Base-by-base conservation (phyloP, 2,113 vertebrate genomes). In the Oncorhynchus kisutch region DNA sequence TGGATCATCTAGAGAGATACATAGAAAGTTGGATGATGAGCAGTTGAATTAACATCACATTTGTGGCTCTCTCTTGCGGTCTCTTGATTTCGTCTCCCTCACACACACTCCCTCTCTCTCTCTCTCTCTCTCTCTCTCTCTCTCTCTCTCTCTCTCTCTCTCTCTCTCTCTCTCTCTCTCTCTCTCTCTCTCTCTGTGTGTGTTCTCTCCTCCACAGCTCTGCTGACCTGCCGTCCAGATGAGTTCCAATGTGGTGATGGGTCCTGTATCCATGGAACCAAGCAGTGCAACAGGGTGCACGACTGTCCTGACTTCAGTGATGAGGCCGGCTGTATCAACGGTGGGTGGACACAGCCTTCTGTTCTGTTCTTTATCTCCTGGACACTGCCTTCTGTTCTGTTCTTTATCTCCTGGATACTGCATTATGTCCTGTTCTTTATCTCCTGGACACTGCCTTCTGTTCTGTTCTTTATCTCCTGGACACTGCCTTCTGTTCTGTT, bases 221-320 rank as follows among this genome's bases (percentile, higher is more conserved):
- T 96, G 84, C 93, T 96, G 70, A 96, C 96, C 12, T 99, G 97
- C 85, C 92, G 81, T 16, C 96, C 94, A 0, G 96, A 99, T 76
- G 95, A 99, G 84, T 99, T 99, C 91, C 97, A 95, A 88, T 99
- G 98, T 57, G 95, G 95, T 0, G 94, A 99, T 11, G 97, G 97
- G 20, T 95, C 95, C 75, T 99, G 98, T 34, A 94, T 99, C 84
- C 95, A 95, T 0, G 95, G 95, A 34, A 90, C 92, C 82, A 98
- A 96, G 86, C 96, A 96, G 91, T 99, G 98, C 72, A 94, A 99
- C 84, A 94, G 92, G 79, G 92, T 95, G 12, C 93, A 92, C 0
- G 95, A 99, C 93, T 99, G 97, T 84, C 93, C 90, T 0, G 98
- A 99, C 49, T 92, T 94, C 82, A 97, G 96, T 1, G 98, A 99